phyloP scores from a whole-genome alignment of 2,888 invertebrate species.

The Lycia hirtaria region DNA sequence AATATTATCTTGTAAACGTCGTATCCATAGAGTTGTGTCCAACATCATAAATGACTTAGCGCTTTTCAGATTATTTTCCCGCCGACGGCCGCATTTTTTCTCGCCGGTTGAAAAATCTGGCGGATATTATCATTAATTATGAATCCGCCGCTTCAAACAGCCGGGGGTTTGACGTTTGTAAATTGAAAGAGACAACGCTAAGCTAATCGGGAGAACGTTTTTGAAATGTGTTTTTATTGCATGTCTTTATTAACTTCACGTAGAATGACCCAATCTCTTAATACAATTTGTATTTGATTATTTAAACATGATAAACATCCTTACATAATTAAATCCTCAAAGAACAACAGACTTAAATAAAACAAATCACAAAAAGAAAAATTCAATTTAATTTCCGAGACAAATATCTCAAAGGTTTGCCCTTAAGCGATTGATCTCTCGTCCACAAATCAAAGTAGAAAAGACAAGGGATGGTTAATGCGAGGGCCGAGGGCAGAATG shows the following conservation, averaged over 20 bases:
- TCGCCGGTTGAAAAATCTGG: constrained; percentile 72
- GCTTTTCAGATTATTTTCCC: constrained; percentile 74
- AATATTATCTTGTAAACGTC: constrained; percentile 21
- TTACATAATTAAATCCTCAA: not conserved
- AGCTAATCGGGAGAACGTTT: constrained; percentile 24
- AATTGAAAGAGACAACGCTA: constrained; percentile 56
- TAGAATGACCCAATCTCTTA: not conserved
- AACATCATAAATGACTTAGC: constrained; percentile 72
- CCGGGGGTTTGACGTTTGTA: constrained; percentile 62
- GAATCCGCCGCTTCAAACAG: constrained; percentile 66
- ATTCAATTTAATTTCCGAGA: constrained; percentile 44
- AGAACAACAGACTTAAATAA: constrained; percentile 23
- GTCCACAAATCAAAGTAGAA: constrained; percentile 75
- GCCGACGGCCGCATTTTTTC: constrained; percentile 65
- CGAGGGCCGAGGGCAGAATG: constrained; percentile 60
- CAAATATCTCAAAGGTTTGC: constrained; percentile 43
- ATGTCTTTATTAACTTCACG: not conserved
- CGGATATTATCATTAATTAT: constrained; percentile 85
- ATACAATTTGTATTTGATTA: not conserved
- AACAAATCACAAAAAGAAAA: constrained; percentile 39
- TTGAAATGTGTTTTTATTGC: not conserved
- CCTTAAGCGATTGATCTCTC: constrained; percentile 71
- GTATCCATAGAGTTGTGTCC: constrained; percentile 47
- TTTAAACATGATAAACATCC: not conserved
- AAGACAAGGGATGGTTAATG: constrained; percentile 74